Evolutionary conservation across 2,113 vertebrate species (phyloP), one percentile per base, ranked within the genome.

Genomic region (Paracanthobrama guichenoti): DNA sequence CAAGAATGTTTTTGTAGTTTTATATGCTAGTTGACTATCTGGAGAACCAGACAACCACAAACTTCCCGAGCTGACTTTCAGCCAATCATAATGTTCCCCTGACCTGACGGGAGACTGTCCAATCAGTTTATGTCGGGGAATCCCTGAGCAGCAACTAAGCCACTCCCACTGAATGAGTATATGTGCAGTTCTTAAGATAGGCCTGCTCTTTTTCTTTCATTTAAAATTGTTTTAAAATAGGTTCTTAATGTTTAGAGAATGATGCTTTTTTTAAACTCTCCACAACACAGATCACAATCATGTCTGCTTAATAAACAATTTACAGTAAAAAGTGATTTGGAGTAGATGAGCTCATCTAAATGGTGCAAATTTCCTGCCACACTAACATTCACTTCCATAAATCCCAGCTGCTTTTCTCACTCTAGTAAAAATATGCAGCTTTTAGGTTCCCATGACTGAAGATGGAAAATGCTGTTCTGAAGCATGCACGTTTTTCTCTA

Each of bases 21-120:
- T 39, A 22, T 42, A 6, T 12, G 67, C 20, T 12, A 71, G 10
- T 14, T 9, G 18, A 11, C 20, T 11, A 42, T n/a, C 35, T 12
- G 18, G 64, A 35, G 83, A 74, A 67, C 39, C 88, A 81, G 91
- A 92, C 85, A 94, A 93, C 83, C 91, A 91, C 12, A 92, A 94
- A 87, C 90, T 94, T 87, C 95, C 94, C 85, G 82, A 93, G 93
- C 79, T 91, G 93, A 88, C 94, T 92, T 83, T 93, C 89, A 22
- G 94, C 95, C 91, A 96, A 93, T 0, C 93, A 92, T 88, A 94
- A 93, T 14, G 90, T 39, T 79, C n/a, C 18, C 39, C 90, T 0
- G 90, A 88, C 88, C 93, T 94, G 91, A 93, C 91, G 91, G 93
- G 92, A 90, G 90, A 90, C 0, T 89, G 92, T 85, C 94, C 94